A percentile compares a stretch with the other conserved stretches of the same genome.
phyloP scores from a whole-genome alignment of 2,113 vertebrate species.

The Columbina picui region DNA sequence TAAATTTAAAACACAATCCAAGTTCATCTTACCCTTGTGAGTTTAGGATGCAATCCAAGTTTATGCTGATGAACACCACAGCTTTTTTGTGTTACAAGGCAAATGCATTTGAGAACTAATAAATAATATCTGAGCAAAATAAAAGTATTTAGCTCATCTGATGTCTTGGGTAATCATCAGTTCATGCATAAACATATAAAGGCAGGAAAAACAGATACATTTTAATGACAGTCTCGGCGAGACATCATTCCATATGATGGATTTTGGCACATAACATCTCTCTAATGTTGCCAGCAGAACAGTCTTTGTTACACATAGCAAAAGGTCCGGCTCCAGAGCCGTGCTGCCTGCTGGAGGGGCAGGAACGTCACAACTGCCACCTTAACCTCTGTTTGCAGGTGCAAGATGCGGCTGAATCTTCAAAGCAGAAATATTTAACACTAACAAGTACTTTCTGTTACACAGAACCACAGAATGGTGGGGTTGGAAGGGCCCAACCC shows the following conservation, averaged over 20 bases:
- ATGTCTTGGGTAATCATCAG: slow-evolving; percentile 18
- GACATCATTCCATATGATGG: neutral
- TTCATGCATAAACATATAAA: slow-evolving; percentile 30
- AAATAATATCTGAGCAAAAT: slow-evolving; percentile 50
- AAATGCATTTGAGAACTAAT: slow-evolving; percentile 29
- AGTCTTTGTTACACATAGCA: neutral
- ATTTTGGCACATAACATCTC: neutral
- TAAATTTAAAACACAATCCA: neutral
- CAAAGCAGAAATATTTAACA: neutral
- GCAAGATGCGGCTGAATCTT: neutral
- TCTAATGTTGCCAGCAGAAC: neutral
- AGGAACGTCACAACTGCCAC: neutral
- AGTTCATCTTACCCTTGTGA: neutral
- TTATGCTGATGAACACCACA: neutral
- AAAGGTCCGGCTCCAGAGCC: neutral
- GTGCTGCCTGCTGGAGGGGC: neutral
- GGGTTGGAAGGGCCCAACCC: too few species aligned
- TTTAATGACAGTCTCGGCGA: neutral
- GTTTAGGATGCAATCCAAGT: neutral
- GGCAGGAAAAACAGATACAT: slow-evolving; percentile 18
- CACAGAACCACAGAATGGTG: too few species aligned
- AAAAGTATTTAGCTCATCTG: slow-evolving; percentile 8
- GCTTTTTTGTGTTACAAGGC: neutral
- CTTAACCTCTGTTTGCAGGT: neutral
- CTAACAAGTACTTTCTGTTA: neutral